Evolutionary conservation across 2,113 vertebrate species (phyloP).

Genomic region (Sturnira hondurensis): DNA sequence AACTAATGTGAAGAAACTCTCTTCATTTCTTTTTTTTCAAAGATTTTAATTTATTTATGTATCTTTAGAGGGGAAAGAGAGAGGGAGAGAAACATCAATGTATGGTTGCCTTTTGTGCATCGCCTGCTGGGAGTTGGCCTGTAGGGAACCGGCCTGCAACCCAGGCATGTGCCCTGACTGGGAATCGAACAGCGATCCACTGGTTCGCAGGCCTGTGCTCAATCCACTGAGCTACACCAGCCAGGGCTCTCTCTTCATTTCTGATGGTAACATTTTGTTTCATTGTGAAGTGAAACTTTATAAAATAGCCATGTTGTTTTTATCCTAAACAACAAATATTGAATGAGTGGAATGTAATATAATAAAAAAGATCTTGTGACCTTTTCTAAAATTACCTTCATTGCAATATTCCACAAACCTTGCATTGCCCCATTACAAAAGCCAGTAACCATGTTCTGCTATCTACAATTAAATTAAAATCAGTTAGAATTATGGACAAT

Average conservation of each 20-base stretch:
- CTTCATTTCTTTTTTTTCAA: neutral
- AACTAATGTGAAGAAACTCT: neutral
- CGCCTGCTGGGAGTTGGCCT: too few species aligned
- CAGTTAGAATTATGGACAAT: neutral
- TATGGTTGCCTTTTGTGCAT: too few species aligned
- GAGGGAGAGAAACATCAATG: too few species aligned
- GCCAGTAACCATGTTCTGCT: neutral
- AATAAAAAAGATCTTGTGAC: neutral
- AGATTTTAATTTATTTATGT: too few species aligned
- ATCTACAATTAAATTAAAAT: neutral
- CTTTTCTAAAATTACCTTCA: neutral
- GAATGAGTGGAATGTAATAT: neutral
- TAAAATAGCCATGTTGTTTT: neutral
- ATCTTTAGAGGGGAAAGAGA: too few species aligned
- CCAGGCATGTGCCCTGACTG: too few species aligned
- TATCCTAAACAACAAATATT: neutral
- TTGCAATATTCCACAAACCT: neutral
- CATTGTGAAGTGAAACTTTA: neutral
- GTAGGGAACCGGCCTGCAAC: too few species aligned
- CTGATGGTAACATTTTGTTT: neutral
- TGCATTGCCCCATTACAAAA: neutral
- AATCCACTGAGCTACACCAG: too few species aligned
- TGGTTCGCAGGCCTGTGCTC: too few species aligned
- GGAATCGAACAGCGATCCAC: too few species aligned
- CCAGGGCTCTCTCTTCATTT: neutral